phyloP scores from a whole-genome alignment of 2,113 vertebrate species.

The Lophura nycthemera region DNA sequence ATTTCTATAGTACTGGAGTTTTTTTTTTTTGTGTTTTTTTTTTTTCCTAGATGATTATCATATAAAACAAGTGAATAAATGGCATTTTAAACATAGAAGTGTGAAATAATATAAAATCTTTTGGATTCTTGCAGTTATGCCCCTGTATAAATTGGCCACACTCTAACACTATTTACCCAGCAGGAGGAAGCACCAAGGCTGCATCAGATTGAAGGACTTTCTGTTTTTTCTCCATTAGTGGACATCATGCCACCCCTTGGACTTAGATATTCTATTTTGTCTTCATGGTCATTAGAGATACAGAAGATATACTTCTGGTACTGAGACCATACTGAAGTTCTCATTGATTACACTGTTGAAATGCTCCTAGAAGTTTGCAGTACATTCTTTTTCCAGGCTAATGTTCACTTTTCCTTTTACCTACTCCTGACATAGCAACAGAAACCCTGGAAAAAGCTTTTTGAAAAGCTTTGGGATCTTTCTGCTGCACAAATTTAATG shows the following conservation, averaged over 20 bases:
- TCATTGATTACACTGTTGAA: not conserved
- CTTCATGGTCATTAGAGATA: not conserved
- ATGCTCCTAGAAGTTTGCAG: not conserved
- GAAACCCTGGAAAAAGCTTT: not conserved
- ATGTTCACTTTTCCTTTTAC: not conserved
- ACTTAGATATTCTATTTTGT: not conserved
- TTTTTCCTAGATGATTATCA: not conserved
- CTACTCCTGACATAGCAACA: not conserved
- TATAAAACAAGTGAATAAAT: not conserved
- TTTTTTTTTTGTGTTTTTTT: not conserved
- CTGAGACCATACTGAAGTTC: not conserved
- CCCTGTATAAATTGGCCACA: not conserved
- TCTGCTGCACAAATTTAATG: not conserved
- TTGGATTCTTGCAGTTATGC: not conserved
- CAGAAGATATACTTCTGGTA: not conserved
- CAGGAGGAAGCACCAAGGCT: not conserved
- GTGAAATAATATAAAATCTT: not conserved
- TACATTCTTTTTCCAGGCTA: not conserved
- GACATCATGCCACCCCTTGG: not conserved
- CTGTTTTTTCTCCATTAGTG: not conserved
- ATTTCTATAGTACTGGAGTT: not conserved
- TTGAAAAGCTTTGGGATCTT: not conserved
- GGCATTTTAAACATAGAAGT: not conserved
- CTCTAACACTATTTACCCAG: not conserved
- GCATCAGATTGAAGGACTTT: not conserved